A percentile compares a stretch with the other conserved stretches of the same genome.
phyloP scores from a whole-genome alignment of 2,113 vertebrate genomes.

The Myotis brandtii region DNA sequence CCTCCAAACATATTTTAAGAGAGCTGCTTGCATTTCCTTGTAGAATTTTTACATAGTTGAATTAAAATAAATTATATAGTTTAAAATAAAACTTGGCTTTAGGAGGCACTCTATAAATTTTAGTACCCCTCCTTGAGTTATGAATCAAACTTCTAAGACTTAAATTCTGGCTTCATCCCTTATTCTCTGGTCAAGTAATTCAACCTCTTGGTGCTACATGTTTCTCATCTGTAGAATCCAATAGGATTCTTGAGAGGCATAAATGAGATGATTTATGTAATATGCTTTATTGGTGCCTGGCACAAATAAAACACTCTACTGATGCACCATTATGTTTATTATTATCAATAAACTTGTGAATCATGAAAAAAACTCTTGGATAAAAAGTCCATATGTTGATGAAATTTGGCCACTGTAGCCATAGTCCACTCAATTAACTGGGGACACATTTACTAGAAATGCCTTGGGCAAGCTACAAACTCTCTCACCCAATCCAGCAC shows the following conservation, averaged over 20 bases:
- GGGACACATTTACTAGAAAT: background rate
- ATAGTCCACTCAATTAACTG: background rate
- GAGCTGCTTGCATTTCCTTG: background rate
- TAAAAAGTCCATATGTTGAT: background rate
- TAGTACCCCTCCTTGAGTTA: background rate
- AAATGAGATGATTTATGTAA: background rate
- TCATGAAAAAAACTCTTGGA: background rate
- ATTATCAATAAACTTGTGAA: slow-evolving; percentile 12
- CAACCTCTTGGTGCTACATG: background rate
- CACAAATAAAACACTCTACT: background rate
- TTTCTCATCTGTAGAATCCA: slow-evolving; percentile 11
- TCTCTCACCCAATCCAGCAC: background rate
- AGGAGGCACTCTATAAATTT: background rate
- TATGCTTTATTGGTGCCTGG: background rate
- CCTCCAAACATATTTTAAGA: background rate
- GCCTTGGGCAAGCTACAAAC: background rate
- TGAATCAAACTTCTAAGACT: background rate
- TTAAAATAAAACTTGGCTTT: background rate
- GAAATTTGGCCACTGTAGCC: background rate
- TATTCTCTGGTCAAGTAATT: background rate
- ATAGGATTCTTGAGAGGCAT: background rate
- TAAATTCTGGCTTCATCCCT: background rate
- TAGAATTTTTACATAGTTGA: background rate
- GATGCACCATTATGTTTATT: background rate
- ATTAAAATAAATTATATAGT: background rate